Base-by-base conservation (phyloP, 1,140 invertebrate species). In the Lanistes nyassanus region DNA sequence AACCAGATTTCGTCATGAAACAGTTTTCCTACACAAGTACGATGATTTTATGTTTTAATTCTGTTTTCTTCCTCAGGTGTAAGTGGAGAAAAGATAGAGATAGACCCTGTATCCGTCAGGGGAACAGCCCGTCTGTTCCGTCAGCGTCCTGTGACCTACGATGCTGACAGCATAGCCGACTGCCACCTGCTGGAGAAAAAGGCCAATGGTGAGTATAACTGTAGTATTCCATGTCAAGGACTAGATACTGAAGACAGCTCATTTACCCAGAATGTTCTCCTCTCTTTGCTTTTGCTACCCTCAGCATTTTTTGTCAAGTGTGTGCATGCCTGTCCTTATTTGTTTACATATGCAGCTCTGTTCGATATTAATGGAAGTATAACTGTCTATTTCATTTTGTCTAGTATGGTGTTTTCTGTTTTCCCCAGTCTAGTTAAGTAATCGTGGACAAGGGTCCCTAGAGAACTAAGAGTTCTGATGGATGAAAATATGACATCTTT, bases 41-140 rank as follows among this genome's bases (percentile, higher is more conserved):
- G 42, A 47, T 13, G 42, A 47, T 47, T 47, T 2, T n/a, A 19
- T 60, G 56, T 39, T 0, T 42, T 42, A 37, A n/a, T n/a, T 23
- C 42, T 21, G 13, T 74, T 56, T 58, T 62, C 55, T 76, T 26
- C 69, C 67, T 19, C 78, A 92, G 91, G 95, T 70, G 93, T 98
- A 74, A 96, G 95, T 42, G 93, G 95, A 26, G 95, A 97, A 81
- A 95, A 95, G 86, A 93, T 98, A 73, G 96, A 98, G 90, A 95
- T 98, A 67, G 94, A 96, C 88, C 95, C 95, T 3, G 91, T 95
- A 23, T 91, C 90, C 83, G 76, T 91, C 90, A 93, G 92, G 88
- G 90, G 85, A 51, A 82, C 87, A 11, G 92, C 93, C 64, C 93
- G 93, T 83, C 92, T 92, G 91, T 82, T 91, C 90, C 81, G 92